Conservation (phyloP, 2,113 vertebrate genomes). For the Sigmodon hispidus region DNA sequence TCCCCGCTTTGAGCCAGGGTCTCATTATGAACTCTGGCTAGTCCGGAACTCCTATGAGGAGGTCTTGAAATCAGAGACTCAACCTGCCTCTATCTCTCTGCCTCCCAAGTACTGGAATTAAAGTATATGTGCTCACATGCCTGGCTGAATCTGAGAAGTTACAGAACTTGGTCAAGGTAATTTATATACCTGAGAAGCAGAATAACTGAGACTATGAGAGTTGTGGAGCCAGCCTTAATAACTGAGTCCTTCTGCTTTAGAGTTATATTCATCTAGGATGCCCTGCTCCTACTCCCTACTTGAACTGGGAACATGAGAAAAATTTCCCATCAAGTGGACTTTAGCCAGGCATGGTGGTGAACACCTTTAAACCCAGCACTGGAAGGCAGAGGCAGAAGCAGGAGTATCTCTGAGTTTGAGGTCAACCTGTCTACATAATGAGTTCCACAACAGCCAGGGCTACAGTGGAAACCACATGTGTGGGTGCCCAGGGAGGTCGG, state of each 20-base stretch:
- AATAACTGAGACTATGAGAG: neutral
- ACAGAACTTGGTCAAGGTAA: neutral
- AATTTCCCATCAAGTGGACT: neutral
- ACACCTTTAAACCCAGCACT: neutral
- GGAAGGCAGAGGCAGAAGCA: neutral
- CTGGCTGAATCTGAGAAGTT: neutral
- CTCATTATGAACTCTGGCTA: neutral
- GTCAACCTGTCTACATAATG: neutral
- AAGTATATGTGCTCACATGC: neutral
- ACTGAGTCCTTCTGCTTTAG: neutral
- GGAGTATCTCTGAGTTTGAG: neutral
- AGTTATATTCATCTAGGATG: neutral
- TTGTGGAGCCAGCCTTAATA: neutral
- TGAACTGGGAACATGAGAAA: neutral
- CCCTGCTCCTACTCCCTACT: neutral
- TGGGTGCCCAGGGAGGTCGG: neutral
- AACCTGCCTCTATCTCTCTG: neutral
- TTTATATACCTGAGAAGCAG: neutral
- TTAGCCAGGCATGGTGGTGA: neutral
- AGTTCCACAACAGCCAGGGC: neutral
- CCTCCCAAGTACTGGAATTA: neutral
- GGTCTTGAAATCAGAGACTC: neutral
- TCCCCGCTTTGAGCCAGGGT: neutral
- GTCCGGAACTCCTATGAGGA: no score
- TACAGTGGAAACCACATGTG: neutral